Evolutionary conservation across 2,888 invertebrate species (phyloP).

Genomic region (Napeogenes sylphis): DNA sequence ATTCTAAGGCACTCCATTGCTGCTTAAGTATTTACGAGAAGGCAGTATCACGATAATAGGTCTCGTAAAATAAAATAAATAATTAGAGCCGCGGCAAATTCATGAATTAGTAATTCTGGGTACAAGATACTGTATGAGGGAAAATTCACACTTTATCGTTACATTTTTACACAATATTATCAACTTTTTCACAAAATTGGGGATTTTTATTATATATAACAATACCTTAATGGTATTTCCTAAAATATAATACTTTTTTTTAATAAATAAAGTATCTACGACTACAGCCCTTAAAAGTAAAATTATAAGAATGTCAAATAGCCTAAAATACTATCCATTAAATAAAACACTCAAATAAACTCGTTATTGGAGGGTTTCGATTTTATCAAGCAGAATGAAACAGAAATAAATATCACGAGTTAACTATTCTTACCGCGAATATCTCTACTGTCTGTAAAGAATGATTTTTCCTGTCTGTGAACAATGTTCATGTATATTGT

Average conservation of each 20-base stretch:
- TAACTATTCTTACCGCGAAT: constrained; percentile 22
- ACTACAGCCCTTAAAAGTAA: too few species aligned
- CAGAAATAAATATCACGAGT: constrained; percentile 28
- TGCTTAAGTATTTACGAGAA: constrained; percentile 66
- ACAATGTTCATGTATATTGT: constrained; percentile 25
- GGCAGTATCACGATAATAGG: constrained; percentile 66
- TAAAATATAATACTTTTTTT: too few species aligned
- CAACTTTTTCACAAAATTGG: too few species aligned
- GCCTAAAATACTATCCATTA: too few species aligned
- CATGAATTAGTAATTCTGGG: constrained; percentile 72
- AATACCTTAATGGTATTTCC: too few species aligned
- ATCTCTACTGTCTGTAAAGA: constrained; percentile 29
- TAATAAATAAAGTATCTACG: too few species aligned
- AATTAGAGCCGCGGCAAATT: constrained; percentile 64
- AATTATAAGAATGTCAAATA: too few species aligned
- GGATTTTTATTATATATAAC: too few species aligned
- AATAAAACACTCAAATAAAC: too few species aligned
- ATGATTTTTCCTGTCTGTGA: constrained; percentile 26
- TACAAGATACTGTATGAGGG: constrained; percentile 42
- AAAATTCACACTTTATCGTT: constrained; percentile 20
- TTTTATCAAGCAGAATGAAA: constrained; percentile 24
- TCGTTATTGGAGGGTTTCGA: too few species aligned
- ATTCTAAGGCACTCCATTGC: constrained; percentile 39
- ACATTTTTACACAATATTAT: background rate
- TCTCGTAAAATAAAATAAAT: constrained; percentile 75